These are phyloP conservation scores for Oncorhynchus tshawytscha DNA, from an alignment of 2,113 vertebrate species.

Conservation along the genomic window DNA sequence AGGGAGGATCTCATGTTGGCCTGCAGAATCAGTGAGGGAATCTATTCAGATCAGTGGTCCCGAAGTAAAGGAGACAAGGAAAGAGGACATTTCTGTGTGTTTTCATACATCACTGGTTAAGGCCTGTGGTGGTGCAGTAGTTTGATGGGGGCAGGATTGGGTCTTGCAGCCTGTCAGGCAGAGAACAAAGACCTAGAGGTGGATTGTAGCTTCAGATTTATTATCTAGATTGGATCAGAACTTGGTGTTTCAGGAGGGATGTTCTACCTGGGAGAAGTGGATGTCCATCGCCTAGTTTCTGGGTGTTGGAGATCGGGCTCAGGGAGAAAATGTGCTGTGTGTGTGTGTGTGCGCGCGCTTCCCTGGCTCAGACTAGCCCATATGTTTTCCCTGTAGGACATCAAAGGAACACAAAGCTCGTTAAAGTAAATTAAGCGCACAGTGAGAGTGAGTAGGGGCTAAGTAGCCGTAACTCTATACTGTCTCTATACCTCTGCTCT, in stretches of 20 bases:
- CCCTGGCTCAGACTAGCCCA: not conserved
- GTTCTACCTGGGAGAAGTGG: not conserved
- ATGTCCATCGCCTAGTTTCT: not conserved
- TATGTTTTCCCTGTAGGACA: not conserved
- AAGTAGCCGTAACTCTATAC: not conserved
- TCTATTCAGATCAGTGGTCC: no score
- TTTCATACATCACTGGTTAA: not conserved
- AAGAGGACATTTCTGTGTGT: no score
- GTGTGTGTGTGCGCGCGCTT: no score
- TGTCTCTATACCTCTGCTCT: not conserved
- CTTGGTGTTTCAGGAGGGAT: not conserved
- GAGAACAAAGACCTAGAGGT: not conserved
- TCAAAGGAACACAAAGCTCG: not conserved
- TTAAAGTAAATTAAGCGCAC: not conserved
- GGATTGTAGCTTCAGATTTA: not conserved
- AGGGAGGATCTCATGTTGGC: not conserved
- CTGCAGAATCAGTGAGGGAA: no score
- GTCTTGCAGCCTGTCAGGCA: not conserved
- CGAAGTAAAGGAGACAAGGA: no score
- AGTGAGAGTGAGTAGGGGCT: not conserved
- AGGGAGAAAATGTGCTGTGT: not conserved
- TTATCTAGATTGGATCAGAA: not conserved
- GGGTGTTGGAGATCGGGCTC: not conserved
- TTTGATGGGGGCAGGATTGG: not conserved
- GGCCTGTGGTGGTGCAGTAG: not conserved